Percentiles rank a stretch among this genome's conserved stretches.
Conservation (phyloP, 2,797 vertebrate genomes). For the Meriones psammophilus region DNA sequence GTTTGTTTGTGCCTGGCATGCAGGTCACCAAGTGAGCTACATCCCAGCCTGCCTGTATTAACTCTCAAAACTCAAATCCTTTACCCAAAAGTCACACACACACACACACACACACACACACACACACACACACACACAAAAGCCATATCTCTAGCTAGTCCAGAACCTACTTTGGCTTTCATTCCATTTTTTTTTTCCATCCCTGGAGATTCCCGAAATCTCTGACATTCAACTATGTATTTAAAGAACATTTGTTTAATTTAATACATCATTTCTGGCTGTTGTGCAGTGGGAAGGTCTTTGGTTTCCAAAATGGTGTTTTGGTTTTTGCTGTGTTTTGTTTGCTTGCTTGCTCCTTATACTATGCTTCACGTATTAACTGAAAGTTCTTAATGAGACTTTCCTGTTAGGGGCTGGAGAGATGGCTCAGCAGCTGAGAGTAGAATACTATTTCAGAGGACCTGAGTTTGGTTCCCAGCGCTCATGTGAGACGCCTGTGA, state of each 20-base stretch:
- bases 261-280: constrained; percentile 15
- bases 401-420: neutral
- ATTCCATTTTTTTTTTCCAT: constrained; percentile 17
- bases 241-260: constrained; percentile 8
- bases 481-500: neutral
- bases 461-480: neutral
- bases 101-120: neutral
- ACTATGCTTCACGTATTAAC: neutral
- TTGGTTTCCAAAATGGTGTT: constrained; percentile 31
- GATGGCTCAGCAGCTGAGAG: neutral
- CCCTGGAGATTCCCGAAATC: neutral
- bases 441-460: neutral
- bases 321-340: neutral
- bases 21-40: neutral
- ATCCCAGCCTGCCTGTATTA: neutral
- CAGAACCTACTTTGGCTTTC: constrained; percentile 44
- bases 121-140: too few relatives aligned
- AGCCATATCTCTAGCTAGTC: neutral
- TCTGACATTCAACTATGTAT: neutral
- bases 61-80: neutral
- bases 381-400: constrained; percentile 30
- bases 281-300: neutral
- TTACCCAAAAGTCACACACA: neutral
- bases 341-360: neutral
- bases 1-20: neutral